These are phyloP conservation scores for Hirtodrosophila histrioides DNA, from an alignment of 2,888 invertebrate species.

Conservation along the genomic window DNA sequence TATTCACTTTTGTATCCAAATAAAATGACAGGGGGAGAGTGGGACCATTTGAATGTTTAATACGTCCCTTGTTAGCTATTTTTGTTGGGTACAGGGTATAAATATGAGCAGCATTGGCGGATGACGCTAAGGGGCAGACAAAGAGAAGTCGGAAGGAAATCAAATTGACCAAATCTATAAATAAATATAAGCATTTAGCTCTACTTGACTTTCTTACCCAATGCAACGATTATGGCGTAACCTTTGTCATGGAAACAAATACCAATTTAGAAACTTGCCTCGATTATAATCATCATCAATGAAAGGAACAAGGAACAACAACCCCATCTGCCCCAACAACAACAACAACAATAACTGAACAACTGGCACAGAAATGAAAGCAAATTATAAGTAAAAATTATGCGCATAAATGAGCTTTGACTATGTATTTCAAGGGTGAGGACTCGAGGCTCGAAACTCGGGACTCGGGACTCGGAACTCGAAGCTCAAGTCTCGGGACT, in stretches of 20 bases:
- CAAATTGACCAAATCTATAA: slow-evolving; percentile 49
- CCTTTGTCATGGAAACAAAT: slow-evolving; percentile 66
- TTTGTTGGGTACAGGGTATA: neutral
- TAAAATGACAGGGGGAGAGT: too few relatives aligned
- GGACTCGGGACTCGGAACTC: slow-evolving; percentile 4
- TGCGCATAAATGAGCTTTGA: slow-evolving; percentile 73
- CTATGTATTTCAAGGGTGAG: slow-evolving; percentile 54
- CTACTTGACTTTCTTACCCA: slow-evolving; percentile 33
- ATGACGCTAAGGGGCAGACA: neutral
- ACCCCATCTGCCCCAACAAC: slow-evolving; percentile 16
- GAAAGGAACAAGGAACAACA: slow-evolving; percentile 24
- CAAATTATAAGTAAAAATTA: slow-evolving; percentile 67
- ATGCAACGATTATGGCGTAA: slow-evolving; percentile 56
- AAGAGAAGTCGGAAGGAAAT: slow-evolving; percentile 11
- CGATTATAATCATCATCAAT: slow-evolving; percentile 50
- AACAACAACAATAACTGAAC: slow-evolving; percentile 7
- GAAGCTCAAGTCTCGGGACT: neutral
- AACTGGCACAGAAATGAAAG: slow-evolving; percentile 34
- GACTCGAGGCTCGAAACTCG: slow-evolving; percentile 3
- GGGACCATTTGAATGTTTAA: too few relatives aligned
- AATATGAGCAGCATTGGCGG: neutral
- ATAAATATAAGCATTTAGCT: slow-evolving; percentile 51
- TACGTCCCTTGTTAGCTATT: neutral
- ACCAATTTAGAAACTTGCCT: slow-evolving; percentile 44
- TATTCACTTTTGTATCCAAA: too few relatives aligned